phyloP scores from a whole-genome alignment of 2,888 invertebrate genomes.

The Pasiphila rectangulata region DNA sequence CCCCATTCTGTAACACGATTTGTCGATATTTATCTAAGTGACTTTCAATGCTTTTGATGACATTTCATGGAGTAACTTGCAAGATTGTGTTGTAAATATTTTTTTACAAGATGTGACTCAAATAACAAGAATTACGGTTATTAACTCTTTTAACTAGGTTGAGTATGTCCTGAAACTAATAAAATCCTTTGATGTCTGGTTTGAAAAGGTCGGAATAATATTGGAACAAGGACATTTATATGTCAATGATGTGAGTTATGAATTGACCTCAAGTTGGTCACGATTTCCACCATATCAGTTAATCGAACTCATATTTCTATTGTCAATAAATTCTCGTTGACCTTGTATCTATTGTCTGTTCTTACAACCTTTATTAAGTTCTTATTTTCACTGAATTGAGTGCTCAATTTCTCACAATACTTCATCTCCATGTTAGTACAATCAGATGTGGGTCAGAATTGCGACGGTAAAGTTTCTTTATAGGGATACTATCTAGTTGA shows the following conservation, averaged over 20 bases:
- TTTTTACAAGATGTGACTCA: background rate
- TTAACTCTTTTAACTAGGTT: too few species aligned
- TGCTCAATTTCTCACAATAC: conserved; percentile 47
- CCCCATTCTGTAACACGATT: conserved; percentile 38
- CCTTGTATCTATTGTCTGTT: conserved; percentile 49
- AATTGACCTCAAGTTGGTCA: conserved; percentile 65
- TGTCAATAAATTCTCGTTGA: conserved; percentile 57
- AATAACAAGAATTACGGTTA: background rate
- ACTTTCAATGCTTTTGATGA: conserved; percentile 29
- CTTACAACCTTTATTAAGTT: conserved; percentile 26
- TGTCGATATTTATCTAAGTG: conserved; percentile 41
- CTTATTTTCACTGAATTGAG: conserved; percentile 22
- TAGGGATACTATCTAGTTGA: conserved; percentile 57
- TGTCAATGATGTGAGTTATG: conserved; percentile 59
- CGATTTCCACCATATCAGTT: conserved; percentile 67
- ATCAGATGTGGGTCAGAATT: conserved; percentile 64
- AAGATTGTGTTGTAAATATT: conserved; percentile 3
- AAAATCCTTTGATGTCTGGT: conserved; percentile 1
- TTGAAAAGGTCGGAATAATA: conserved; percentile 44
- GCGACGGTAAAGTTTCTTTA: conserved; percentile 58
- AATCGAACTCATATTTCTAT: conserved; percentile 63
- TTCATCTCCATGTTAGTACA: conserved; percentile 55
- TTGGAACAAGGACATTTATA: conserved; percentile 61
- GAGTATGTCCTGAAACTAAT: background rate
- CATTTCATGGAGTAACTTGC: conserved; percentile 15